Evolutionary conservation across 2,888 invertebrate species (phyloP), one percentile per base, ranked within the genome.

Genomic region (Germaria angustata): DNA sequence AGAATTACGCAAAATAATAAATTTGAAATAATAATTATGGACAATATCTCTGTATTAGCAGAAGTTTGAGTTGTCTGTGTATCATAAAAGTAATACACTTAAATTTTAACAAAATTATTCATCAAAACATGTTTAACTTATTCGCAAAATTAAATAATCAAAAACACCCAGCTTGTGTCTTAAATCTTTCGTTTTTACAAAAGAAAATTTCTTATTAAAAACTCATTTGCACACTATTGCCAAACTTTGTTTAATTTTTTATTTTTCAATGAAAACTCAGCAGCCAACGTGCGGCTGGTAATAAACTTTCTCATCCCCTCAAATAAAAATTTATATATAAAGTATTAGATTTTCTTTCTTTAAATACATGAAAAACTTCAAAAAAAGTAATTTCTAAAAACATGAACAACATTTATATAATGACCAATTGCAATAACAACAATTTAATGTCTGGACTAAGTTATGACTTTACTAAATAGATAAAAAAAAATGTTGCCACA

Each of bases 371-470:
- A 49, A 13, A 15, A 34, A 53, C 6, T 5, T 28, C 6, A 63
- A 63, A 59, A 76, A 76, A 76, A 69, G 32, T 69, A 69, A 53
- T 77, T 61, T 77, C 32, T 32, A 41, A 41, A 72, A 79, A 72
- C 79, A 79, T 79, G 72, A 51, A 57, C 80, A 80, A 24, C 57
- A 76, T 71, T 80, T 71, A 65, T 71, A 71, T 81, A 81, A 81
- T 65, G 77, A 66, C 53, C 81, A 66, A 59, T 61, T 59, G 63
- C 49, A 65, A 15, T 44, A 41, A 53, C 61, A 61, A 15, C 44
- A 32, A 61, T 13, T n/a, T 46, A 32, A 66, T 72, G 59, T 59
- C 71, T 69, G 73, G 34, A 15, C 57, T 34, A 59, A 71, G 34
- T 69, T 63, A 63, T 75, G 59, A 61, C 36, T 75, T 61, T 9